Evolutionary conservation across 2,113 vertebrate species (phyloP).

Genomic region (Bubo bubo): DNA sequence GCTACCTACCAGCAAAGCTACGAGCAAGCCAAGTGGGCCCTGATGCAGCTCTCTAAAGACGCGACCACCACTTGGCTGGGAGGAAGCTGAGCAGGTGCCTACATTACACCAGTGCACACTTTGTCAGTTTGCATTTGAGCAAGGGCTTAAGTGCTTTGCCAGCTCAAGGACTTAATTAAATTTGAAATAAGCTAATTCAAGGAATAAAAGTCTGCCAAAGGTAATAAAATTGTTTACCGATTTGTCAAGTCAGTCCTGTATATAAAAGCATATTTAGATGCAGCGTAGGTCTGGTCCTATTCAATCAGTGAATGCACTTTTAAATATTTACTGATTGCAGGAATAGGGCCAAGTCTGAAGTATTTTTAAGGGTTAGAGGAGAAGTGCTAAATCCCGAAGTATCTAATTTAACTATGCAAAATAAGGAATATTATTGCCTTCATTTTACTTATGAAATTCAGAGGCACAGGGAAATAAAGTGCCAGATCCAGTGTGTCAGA

Average conservation of each 20-base stretch:
- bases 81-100: conserved; percentile 37
- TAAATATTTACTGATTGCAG: conserved; percentile 52
- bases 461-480: not conserved
- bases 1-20: not conserved
- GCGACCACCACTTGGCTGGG: not conserved
- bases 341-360: not conserved
- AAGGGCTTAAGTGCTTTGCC: not conserved
- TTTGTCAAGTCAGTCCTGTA: not conserved
- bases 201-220: conserved; percentile 51
- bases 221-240: conserved; percentile 48
- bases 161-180: conserved; percentile 34
- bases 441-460: not conserved
- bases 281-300: not conserved
- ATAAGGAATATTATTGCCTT: not conserved
- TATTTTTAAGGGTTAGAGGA: conserved; percentile 2
- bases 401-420: not conserved
- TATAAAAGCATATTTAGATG: not conserved
- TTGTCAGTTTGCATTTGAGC: conserved; percentile 26
- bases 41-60: not conserved
- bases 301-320: not conserved
- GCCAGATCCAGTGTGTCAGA: not conserved
- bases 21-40: not conserved
- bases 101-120: not conserved
- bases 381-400: not conserved
- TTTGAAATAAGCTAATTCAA: conserved; percentile 44